These are phyloP conservation scores for Cardiocondyla obscurior DNA, from an alignment of 1,140 invertebrate species.

Conservation along the genomic window DNA sequence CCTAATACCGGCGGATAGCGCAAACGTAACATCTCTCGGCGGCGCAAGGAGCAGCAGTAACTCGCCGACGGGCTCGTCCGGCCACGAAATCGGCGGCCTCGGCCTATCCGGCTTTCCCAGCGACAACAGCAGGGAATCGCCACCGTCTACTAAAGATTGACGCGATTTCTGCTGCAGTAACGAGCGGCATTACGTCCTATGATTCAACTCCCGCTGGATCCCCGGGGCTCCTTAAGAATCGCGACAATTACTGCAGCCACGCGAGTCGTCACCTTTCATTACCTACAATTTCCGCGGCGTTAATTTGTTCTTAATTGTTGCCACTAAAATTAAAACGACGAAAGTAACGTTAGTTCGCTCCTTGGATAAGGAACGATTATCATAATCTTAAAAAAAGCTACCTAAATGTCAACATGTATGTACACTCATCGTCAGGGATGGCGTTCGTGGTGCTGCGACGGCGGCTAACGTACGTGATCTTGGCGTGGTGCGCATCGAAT, in stretches of 20 bases:
- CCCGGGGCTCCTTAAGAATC: neutral
- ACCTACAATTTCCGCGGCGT: no score
- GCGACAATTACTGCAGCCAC: conserved; percentile 42
- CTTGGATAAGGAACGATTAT: neutral
- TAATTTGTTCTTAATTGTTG: no score
- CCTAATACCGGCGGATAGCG: conserved; percentile 87
- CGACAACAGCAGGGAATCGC: conserved; percentile 81
- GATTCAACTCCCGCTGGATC: conserved; percentile 26
- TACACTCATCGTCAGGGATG: no score
- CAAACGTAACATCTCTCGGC: conserved; percentile 66
- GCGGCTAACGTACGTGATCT: no score
- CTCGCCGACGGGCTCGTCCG: conserved; percentile 81
- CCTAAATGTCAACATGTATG: conserved; percentile 16
- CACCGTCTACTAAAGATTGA: conserved; percentile 79
- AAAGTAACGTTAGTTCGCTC: no score
- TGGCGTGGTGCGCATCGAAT: no score
- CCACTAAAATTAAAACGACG: no score
- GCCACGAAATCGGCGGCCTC: conserved; percentile 70
- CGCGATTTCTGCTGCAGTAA: conserved; percentile 63
- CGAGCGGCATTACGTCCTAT: conserved; percentile 52
- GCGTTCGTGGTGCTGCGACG: no score
- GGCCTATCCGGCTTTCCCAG: conserved; percentile 74
- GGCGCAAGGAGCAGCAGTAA: conserved; percentile 82
- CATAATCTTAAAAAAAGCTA: neutral
- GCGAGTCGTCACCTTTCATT: no score